Evolutionary conservation across 2,113 vertebrate species (phyloP), one percentile per base, ranked within the genome.

Genomic region (Oenanthe oenanthe): DNA sequence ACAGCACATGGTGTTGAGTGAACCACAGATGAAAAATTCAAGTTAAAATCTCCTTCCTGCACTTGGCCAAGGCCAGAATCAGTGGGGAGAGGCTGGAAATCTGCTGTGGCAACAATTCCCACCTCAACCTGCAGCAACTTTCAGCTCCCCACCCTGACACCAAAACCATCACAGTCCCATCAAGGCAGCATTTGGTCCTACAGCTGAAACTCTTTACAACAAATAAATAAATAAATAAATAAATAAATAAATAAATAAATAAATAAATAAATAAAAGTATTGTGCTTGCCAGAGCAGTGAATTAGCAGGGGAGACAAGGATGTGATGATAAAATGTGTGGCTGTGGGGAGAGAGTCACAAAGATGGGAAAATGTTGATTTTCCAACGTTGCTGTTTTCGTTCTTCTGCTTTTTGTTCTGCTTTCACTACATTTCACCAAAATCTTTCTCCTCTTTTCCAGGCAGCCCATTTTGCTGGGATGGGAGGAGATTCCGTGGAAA

Each of bases 51-150:
- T 68, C n/a, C 7, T 66, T 74, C n/a, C 19, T 5, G 1, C 47
- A 25, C 19, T 45, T 71, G 66, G 66, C 36, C 25, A 79, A n/a
- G 13, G 18, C 12, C 56, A 17, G 19, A 14, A 47, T 34, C 32
- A 71, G 1, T 20, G 13, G 14, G 56, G 50, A 47, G 66, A 61
- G 51, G 14, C 38, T 78, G 79, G 18, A 67, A 50, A 71, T 17
- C 26, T 82, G 51, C 51, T 1, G 0, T 4, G 45, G n/a, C 29
- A 47, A 54, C 6, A 1, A 4, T 61, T 68, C 58, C 60, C 34
- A 14, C 4, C 38, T 43, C 34, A 13, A 5, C 56, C 36, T 89
- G 31, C 31, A 79, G 26, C 38, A 36, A 3, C 36, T 16, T 61
- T 29, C 48, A 54, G 10, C 12, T 82, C 51, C 60, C 12, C n/a